Evolutionary conservation across 1,140 invertebrate species (phyloP).

Genomic region (Drosophila bipectinata): DNA sequence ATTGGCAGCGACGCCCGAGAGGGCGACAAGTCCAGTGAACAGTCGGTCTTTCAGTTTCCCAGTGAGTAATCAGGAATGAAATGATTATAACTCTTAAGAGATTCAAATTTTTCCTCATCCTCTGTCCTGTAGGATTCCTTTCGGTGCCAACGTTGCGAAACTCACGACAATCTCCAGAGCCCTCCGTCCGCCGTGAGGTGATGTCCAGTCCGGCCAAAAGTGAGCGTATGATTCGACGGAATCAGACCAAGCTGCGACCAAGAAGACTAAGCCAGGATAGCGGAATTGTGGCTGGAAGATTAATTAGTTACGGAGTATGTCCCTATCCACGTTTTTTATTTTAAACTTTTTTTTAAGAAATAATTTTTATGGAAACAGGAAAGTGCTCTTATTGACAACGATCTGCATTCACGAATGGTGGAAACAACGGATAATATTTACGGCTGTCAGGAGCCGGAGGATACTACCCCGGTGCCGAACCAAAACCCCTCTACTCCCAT

Average conservation of each 20-base stretch:
- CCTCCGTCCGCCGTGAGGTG: slow-evolving; percentile 53
- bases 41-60: slow-evolving; percentile 69
- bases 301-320: slow-evolving; percentile 71
- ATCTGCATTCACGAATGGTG: slow-evolving; percentile 19
- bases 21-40: slow-evolving; percentile 35
- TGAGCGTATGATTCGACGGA: slow-evolving; percentile 61
- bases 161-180: slow-evolving; percentile 33
- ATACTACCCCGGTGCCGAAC: neutral
- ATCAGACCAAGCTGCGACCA: slow-evolving; percentile 46
- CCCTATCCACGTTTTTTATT: too few species aligned
- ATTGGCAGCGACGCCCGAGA: slow-evolving; percentile 58
- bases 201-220: slow-evolving; percentile 80
- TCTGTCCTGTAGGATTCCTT: slow-evolving; percentile 62
- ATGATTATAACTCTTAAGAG: neutral
- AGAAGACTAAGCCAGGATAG: slow-evolving; percentile 77
- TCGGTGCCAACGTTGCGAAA: slow-evolving; percentile 75
- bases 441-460: slow-evolving; percentile 8
- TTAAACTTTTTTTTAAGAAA: neutral
- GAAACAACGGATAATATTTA: slow-evolving; percentile 26
- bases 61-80: slow-evolving; percentile 34
- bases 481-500: slow-evolving; percentile 41
- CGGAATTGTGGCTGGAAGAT: slow-evolving; percentile 75
- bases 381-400: slow-evolving; percentile 41
- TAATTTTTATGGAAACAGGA: slow-evolving; percentile 31
- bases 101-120: neutral